Base-by-base conservation (phyloP, 1,140 invertebrate species). In the Colletes gigas region DNA sequence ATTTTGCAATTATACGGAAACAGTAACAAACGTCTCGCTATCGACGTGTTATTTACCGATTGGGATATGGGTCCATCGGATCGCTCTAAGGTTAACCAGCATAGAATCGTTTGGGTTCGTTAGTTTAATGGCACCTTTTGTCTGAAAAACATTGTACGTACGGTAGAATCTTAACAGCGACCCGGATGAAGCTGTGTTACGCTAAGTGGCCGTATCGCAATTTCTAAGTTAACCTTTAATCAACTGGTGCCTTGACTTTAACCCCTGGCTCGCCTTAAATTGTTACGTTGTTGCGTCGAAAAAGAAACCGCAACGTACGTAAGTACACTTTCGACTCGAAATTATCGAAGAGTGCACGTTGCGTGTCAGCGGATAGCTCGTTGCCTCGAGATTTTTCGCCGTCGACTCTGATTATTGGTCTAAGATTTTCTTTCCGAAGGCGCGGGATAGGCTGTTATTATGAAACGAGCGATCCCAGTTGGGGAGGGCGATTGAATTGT, bases 271-370 rank as follows among this genome's bases (percentile, higher is more conserved):
- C 55, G 17, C 17, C 15, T 50, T 21, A 65, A 65, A 78, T 78
- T 63, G 76, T 78, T 72, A 72, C 59, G 57, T 78, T 71, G 68
- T 47, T 50, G 47, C 76, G 76, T n/a, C 17, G 30, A 17, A n/a
- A 47, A n/a, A 71, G 15, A 57, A 9, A 14, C 41, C 9, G n/a
- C 17, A 9, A 9, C 44, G 44, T 44, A 44, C 21, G 14, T n/a
- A 17, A 19, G n/a, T 57, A 57, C 14, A n/a, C 39, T 66, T 74
- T 65, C 30, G 21, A 39, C 4, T 3, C 4, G 44, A 52, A 62
- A 70, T 78, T 70, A 62, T 70, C 55, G 9, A 10, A 44, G 75
- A 60, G 4, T 41, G 7, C 17, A 66, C 41, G 19, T 39, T 39
- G 21, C 50, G 39, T n/a, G 39, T 30, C 67, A 8, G 19, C 10